Base-by-base conservation (phyloP, 2,113 vertebrate genomes). In the Hoplias malabaricus region DNA sequence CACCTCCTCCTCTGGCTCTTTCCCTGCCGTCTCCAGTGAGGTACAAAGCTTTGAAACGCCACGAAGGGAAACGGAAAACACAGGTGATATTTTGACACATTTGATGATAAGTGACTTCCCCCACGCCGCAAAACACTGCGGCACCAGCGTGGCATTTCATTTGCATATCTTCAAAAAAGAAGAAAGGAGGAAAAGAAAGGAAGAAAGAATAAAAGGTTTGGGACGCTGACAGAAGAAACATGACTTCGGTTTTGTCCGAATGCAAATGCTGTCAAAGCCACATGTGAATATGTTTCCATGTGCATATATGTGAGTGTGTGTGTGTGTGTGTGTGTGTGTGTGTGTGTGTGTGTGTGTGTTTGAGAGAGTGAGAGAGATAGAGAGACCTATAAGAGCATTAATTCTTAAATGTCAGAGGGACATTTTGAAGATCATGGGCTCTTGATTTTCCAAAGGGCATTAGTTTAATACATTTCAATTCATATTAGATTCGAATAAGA, bases 81-180 rank as follows among this genome's bases (percentile, higher is more conserved):
- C 10, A 63, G 59, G 16, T 63, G 59, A 63, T 36, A 63, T 63
- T 63, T 36, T 19, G 34, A 63, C 59, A 36, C 21, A n/a, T 63
- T 36, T 63, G 59, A 63, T 21, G 33, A 33, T 61, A 61, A 33
- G 29, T 34, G 59, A 36, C 59, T 63, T 63, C 31, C 59, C n/a
- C 31, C 11, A 21, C 59, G 36, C 19, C 11, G 59, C 19, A 36
- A 10, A 63, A 63, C 59, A 36, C 31, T 21, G 19, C 27, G 25
- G 13, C 27, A 19, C 13, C 5, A 19, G 19, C 5, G 12, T 48
- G 71, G 2, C n/a, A 62, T 61, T 61, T 46, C 8, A 48, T 63
- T 74, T 48, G 23, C 42, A 25, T 33, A 33, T 36, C 23, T 25
- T n/a, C 21, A 42, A 23, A 50, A 38, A 12, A 38, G 4, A 70